phyloP scores from a whole-genome alignment of 2,888 invertebrate genomes.

The Drosophila longiperda region DNA sequence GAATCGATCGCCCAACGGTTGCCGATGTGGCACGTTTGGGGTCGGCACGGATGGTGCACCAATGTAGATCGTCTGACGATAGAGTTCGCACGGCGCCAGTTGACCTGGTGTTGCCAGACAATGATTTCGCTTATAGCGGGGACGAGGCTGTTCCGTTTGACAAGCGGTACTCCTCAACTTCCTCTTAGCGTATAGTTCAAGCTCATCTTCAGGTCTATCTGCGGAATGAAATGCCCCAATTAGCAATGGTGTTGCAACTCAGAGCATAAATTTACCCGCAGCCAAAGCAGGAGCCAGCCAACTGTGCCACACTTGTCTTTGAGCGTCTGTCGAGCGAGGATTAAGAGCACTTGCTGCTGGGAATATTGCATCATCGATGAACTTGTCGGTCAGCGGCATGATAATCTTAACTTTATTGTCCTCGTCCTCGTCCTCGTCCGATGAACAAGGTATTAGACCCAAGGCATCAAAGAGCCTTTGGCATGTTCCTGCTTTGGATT shows the following conservation, averaged over 20 bases:
- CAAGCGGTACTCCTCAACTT: conserved; percentile 13
- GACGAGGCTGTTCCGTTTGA: conserved; percentile 65
- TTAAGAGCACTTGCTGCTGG: conserved; percentile 1
- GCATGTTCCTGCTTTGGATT: conserved; percentile 35
- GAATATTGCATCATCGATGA: neutral
- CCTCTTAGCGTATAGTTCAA: conserved; percentile 36
- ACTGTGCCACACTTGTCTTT: conserved; percentile 39
- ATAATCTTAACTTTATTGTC: neutral
- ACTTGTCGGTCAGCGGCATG: neutral
- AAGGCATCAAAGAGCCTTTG: conserved; percentile 61
- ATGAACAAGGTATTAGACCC: conserved; percentile 40
- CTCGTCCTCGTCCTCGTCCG: conserved; percentile 1
- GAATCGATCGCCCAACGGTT: conserved; percentile 66
- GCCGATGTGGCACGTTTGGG: conserved; percentile 35
- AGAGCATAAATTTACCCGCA: conserved; percentile 41
- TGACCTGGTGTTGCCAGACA: neutral
- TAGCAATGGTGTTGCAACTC: neutral
- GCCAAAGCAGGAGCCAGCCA: conserved; percentile 50
- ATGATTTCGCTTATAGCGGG: neutral
- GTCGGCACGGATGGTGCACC: conserved; percentile 47
- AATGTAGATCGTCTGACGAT: conserved; percentile 57
- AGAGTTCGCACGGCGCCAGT: conserved; percentile 56
- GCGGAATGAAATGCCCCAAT: conserved; percentile 1
- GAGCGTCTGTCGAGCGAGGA: neutral
- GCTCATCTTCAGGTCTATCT: conserved; percentile 65